Conservation (phyloP, 2,797 vertebrate species). For the Catamblyrhynchus diadema region DNA sequence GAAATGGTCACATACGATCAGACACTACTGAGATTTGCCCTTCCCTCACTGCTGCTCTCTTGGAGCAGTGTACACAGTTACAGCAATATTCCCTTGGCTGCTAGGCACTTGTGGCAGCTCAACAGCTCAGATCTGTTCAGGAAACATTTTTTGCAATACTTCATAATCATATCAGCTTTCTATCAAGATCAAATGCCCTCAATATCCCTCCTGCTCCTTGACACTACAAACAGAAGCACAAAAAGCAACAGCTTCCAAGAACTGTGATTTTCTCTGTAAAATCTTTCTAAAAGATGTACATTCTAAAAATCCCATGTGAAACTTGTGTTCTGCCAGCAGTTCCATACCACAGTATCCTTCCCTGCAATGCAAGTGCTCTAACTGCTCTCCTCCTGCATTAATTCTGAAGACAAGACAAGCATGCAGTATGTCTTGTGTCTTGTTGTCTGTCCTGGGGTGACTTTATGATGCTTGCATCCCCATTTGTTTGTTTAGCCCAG, state of each 20-base stretch:
- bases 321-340: neutral
- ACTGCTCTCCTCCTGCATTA: neutral
- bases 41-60: neutral
- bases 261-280: neutral
- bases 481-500: neutral
- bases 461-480: neutral
- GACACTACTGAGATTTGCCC: neutral
- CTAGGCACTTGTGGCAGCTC: neutral
- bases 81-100: neutral
- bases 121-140: neutral
- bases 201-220: neutral
- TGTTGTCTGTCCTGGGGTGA: neutral
- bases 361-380: neutral
- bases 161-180: neutral
- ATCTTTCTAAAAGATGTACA: neutral
- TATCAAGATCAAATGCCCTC: neutral
- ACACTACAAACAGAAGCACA: neutral
- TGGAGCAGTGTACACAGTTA: neutral
- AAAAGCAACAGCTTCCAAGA: neutral
- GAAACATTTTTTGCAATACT: neutral
- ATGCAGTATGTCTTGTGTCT: neutral
- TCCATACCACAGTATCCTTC: neutral
- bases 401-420: neutral
- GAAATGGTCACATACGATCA: neutral
- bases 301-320: neutral